A percentile compares a stretch with the other conserved stretches of the same genome.
Conservation (phyloP, 2,888 invertebrate species). For the Troilus luridus region DNA sequence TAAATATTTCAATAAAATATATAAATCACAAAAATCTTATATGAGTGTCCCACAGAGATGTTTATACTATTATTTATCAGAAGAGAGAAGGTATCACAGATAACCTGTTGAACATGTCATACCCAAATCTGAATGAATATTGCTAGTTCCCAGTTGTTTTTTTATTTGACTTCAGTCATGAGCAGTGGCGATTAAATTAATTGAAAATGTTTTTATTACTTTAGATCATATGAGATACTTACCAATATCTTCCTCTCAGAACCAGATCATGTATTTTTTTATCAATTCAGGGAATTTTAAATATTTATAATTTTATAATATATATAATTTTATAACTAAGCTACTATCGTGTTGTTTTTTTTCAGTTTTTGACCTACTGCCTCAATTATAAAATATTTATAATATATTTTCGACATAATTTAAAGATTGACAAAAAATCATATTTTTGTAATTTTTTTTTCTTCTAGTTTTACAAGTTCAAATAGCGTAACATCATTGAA, state of each 20-base stretch:
- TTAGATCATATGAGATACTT: no score
- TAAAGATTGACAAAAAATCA: no score
- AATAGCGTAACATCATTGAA: no score
- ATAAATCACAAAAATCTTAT: background rate
- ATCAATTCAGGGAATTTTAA: background rate
- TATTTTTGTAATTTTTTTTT: no score
- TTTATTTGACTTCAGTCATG: background rate
- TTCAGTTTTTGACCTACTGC: no score
- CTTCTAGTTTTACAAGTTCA: no score
- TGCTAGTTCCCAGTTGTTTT: background rate
- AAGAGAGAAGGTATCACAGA: background rate
- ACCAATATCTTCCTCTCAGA: background rate
- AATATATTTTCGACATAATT: no score
- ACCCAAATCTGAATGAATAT: background rate
- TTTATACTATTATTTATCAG: background rate
- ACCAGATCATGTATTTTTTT: background rate
- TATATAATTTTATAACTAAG: no score
- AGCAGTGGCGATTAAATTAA: background rate
- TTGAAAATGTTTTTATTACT: background rate
- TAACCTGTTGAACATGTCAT: background rate
- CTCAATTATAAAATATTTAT: no score
- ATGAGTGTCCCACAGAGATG: background rate
- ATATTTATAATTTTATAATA: background rate
- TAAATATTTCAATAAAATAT: background rate
- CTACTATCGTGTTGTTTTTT: no score